phyloP scores from a whole-genome alignment of 2,888 invertebrate genomes.

The Alloscopus bannaensis region DNA sequence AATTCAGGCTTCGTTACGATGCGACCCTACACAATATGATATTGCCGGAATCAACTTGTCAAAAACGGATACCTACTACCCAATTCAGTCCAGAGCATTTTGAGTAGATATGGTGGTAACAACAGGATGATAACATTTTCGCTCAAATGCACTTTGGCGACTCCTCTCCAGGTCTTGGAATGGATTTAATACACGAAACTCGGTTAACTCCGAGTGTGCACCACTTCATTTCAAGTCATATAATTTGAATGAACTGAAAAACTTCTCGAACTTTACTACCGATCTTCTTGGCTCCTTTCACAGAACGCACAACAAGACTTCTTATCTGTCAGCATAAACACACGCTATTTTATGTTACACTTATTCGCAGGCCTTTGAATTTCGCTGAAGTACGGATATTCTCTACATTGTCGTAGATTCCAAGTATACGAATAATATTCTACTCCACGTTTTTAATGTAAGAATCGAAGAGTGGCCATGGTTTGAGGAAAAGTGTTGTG shows the following conservation, averaged over 20 bases:
- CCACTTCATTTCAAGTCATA: constrained; percentile 53
- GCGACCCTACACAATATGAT: too few relatives aligned
- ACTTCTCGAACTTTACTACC: constrained; percentile 24
- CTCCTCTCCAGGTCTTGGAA: constrained; percentile 17
- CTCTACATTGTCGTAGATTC: too few relatives aligned
- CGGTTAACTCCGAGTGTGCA: constrained; percentile 14
- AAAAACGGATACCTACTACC: too few relatives aligned
- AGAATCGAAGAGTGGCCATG: too few relatives aligned
- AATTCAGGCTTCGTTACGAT: too few relatives aligned
- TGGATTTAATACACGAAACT: constrained; percentile 35
- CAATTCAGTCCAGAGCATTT: too few relatives aligned
- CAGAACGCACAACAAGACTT: background rate
- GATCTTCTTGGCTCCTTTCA: constrained; percentile 4
- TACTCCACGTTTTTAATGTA: background rate
- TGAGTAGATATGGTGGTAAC: too few relatives aligned
- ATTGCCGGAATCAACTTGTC: too few relatives aligned
- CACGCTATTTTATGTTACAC: background rate
- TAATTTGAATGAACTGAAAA: constrained; percentile 52
- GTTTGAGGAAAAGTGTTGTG: too few relatives aligned
- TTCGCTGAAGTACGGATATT: too few relatives aligned
- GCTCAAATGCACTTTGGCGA: background rate
- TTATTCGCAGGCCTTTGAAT: background rate
- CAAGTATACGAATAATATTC: background rate
- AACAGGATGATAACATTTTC: background rate
- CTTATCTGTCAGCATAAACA: constrained; percentile 4